Percentiles rank a stretch among this genome's conserved stretches.
Evolutionary conservation across 2,888 invertebrate species (phyloP).

Genomic region (Neria commutata): DNA sequence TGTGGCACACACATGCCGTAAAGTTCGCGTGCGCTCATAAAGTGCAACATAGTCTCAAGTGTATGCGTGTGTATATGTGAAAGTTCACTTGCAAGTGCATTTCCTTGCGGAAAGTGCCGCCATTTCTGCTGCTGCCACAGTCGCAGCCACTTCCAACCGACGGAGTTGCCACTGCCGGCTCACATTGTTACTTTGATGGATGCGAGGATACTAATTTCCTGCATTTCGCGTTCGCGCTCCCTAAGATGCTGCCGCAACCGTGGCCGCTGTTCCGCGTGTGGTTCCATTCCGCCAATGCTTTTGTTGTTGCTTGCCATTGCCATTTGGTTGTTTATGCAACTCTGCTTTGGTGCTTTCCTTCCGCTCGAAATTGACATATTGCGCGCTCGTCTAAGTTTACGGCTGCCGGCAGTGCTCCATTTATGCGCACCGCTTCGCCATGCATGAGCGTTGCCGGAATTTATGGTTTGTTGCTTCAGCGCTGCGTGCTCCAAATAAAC

Average conservation of each 20-base stretch:
- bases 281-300: no score
- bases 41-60: background rate
- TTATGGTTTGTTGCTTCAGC: background rate
- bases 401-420: background rate
- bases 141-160: background rate
- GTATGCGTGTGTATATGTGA: no score
- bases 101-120: no score
- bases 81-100: no score
- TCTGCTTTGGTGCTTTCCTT: background rate
- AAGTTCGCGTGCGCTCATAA: background rate
- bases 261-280: background rate
- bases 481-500: background rate
- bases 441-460: background rate
- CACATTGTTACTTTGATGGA: background rate
- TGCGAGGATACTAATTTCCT: background rate
- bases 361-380: conserved; percentile 7
- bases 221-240: background rate
- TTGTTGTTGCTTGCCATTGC: no score
- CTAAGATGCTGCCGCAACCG: no score
- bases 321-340: no score
- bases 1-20: background rate
- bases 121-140: background rate
- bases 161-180: background rate
- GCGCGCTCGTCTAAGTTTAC: conserved; percentile 11
- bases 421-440: no score